Conservation (phyloP, 2,888 invertebrate species). For the Drosophila mulleri region DNA sequence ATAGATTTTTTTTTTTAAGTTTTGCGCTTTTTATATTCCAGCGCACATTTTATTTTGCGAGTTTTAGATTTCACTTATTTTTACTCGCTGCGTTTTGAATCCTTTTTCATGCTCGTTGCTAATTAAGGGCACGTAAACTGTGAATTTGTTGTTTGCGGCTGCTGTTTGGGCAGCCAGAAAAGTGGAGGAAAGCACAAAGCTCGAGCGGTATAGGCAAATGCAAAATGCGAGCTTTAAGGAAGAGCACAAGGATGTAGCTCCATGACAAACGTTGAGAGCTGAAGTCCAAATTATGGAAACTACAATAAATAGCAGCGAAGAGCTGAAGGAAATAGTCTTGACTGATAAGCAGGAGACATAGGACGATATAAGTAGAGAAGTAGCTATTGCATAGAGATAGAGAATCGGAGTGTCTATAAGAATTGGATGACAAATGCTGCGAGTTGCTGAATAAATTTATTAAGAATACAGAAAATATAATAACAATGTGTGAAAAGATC, state of each 20-base stretch:
- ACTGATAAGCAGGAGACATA: no score
- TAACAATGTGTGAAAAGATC: no score
- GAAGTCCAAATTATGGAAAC: neutral
- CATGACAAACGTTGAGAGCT: neutral
- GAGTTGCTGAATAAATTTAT: no score
- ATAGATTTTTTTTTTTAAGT: conserved; percentile 17
- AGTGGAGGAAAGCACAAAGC: neutral
- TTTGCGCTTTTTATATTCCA: conserved; percentile 48
- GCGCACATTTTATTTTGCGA: conserved; percentile 49
- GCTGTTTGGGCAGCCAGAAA: neutral
- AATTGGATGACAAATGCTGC: no score
- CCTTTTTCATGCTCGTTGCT: conserved; percentile 48
- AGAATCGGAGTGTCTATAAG: neutral
- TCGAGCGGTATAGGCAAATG: neutral
- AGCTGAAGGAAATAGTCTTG: neutral
- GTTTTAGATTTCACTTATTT: conserved; percentile 37
- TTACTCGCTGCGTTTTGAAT: conserved; percentile 28
- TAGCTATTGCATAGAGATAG: neutral
- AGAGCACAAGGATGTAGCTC: neutral
- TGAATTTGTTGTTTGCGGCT: conserved; percentile 21
- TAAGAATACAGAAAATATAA: no score
- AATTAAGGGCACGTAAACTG: conserved; percentile 57
- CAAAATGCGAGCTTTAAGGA: neutral
- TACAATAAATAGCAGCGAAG: neutral
- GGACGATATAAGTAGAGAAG: neutral